These are phyloP conservation scores for Tinamus major DNA, from an alignment of 2,797 vertebrate species.

Conservation along the genomic window DNA sequence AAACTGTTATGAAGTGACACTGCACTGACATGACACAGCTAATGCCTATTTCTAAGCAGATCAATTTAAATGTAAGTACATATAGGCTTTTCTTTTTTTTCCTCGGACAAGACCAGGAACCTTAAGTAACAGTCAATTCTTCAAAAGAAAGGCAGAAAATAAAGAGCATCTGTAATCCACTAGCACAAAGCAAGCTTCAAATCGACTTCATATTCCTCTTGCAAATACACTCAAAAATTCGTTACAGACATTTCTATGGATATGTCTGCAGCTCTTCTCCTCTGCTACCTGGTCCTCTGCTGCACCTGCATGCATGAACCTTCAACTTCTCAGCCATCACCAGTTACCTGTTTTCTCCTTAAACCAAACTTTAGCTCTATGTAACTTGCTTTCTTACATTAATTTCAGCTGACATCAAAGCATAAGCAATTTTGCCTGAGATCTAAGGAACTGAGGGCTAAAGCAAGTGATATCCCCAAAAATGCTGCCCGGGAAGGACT, in stretches of 20 bases:
- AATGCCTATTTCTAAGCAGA: neutral
- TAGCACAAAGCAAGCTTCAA: neutral
- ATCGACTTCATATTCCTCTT: neutral
- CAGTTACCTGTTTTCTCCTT: neutral
- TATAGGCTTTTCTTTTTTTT: no score
- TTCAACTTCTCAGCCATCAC: neutral
- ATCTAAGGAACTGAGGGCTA: neutral
- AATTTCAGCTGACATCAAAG: neutral
- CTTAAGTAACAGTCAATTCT: neutral
- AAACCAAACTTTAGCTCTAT: neutral
- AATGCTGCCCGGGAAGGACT: neutral
- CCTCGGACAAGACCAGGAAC: neutral
- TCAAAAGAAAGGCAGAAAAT: neutral
- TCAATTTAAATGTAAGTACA: conserved; percentile 14
- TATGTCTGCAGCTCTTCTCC: neutral
- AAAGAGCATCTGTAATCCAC: neutral
- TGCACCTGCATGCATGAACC: neutral
- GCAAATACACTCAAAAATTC: neutral
- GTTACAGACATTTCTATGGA: neutral
- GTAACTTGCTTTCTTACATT: neutral
- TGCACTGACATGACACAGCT: fast-evolving
- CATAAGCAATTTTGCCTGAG: neutral
- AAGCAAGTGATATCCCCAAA: neutral
- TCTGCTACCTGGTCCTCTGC: neutral
- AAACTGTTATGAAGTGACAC: neutral